Evolutionary conservation across 2,113 vertebrate species (phyloP), one percentile per base, ranked within the genome.

Genomic region (Chaetura pelagica): DNA sequence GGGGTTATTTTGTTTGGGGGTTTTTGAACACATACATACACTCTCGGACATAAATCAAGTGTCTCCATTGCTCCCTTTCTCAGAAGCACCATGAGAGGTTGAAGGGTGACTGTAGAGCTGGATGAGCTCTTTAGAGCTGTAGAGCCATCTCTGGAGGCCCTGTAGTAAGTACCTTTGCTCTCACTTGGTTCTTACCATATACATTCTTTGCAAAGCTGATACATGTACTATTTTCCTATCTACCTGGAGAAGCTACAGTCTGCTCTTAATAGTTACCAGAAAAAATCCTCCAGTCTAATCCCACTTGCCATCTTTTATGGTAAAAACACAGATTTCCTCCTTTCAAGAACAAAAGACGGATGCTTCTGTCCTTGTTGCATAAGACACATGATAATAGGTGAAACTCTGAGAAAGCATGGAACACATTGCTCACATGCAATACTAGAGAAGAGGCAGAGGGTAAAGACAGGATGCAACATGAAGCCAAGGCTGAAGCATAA

Each of bases 151-250:
- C 46, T 32, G 48, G 29, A 82, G 22, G 8, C 6, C 32, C 10
- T 63, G 11, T 10, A 85, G 7, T 30, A 16, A 85, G 7, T 30
- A 16, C 40, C 42, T 51, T 24, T 17, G 27, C 35, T 84, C 13
- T 52, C 34, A 42, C 15, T 30, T 15, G 6, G 7, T 29, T 44
- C n/a, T 80, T 51, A 40, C 15, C 68, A 9, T 3, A 46, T 1
- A 51, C 15, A 42, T 17, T 32, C 76, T 13, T 14, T 66, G 26
- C 44, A 91, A 18, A 76, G 23, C 15, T 27, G 22, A 73, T 38
- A 19, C 7, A 9, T 0, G 0, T 7, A n/a, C 29, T 52, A 9
- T 49, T 88, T 71, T 64, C 20, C 54, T 23, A 5, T 24, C 46
- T 54, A 64, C 17, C 20, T 7, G 1, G 17, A 84, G 26, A 61